Evolutionary conservation across 1,140 invertebrate species (phyloP).

Genomic region (Planococcus citri): DNA sequence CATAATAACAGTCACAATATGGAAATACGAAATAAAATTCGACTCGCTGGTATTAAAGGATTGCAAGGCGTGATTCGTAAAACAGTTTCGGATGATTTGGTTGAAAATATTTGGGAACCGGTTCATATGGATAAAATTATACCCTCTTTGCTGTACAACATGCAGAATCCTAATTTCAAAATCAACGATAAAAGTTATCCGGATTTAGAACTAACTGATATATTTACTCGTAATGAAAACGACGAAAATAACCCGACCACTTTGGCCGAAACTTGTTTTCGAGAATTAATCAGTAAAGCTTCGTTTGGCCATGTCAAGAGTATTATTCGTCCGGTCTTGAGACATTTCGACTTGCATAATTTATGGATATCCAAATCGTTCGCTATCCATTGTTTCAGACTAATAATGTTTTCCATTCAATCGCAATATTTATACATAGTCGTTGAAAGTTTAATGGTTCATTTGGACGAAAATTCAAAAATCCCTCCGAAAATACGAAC

Average conservation of each 20-base stretch:
- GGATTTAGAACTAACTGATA: background rate
- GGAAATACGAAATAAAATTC: conserved; percentile 56
- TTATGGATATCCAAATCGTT: conserved; percentile 94
- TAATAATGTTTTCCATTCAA: conserved; percentile 97
- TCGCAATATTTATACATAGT: conserved; percentile 95
- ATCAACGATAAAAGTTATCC: background rate
- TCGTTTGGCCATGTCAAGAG: conserved; percentile 86
- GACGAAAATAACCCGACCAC: conserved; percentile 56
- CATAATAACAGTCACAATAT: conserved; percentile 64
- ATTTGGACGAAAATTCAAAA: conserved; percentile 73
- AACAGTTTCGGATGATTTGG: conserved; percentile 95
- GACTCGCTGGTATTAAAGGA: conserved; percentile 72
- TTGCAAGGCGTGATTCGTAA: conserved; percentile 84
- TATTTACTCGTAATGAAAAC: conserved; percentile 31
- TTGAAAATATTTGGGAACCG: conserved; percentile 97
- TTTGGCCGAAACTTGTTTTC: conserved; percentile 84
- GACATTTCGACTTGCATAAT: conserved; percentile 88
- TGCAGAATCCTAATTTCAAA: conserved; percentile 45
- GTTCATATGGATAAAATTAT: conserved; percentile 99
- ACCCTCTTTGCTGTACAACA: conserved; percentile 92
- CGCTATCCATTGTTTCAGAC: conserved; percentile 88
- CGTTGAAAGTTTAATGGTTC: conserved; percentile 86
- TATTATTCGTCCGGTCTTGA: conserved; percentile 69
- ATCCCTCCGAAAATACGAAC: conserved; percentile 73
- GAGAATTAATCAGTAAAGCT: conserved; percentile 86